Evolutionary conservation across 2,797 vertebrate species (phyloP), one percentile per base, ranked within the genome.

Genomic region (Rhincodon typus): DNA sequence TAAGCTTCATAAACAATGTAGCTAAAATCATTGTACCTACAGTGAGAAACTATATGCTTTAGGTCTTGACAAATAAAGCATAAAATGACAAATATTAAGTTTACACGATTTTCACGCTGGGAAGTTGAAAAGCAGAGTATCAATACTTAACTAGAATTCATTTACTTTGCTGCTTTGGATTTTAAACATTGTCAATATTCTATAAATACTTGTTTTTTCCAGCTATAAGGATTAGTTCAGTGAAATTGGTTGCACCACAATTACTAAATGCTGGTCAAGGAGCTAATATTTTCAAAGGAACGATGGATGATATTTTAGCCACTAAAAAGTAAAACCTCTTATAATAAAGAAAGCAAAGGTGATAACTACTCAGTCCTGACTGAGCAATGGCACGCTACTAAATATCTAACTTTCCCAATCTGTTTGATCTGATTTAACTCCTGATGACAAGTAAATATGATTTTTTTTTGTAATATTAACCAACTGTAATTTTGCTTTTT

Each of bases 1-100:
- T 79, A 97, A 96, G 96, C 95, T 38, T 98, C 90, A 93, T 69
- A 93, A 93, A 93, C 42, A 91, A 38, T n/a, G n/a, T 66, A 93
- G 62, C 90, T 93, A 93, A 93, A 91, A 38, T 67, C n/a, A 67
- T 91, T 93, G 19, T 38, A 38, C 62, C 12, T 67, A 19, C 62
- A 12, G n/a, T 93, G 90, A n/a, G 1, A 38, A 57, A 67, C n/a
- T 38, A 21, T 84, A 67, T 67, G n/a, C 7, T 57, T n/a, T 30
- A 90, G 30, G 12, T 90, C 27, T 67, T 93, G 6, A 10, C 34
- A 67, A 93, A 66, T n/a, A 66, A 23, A 66, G 57, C 17, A n/a
- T 57, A 66, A 74, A 34, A 30, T 30, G 27, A 90, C n/a, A 19
- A 90, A 34, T 50, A 50, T 46, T 86, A 50, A 25, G 25, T 25